Base-by-base conservation (phyloP, 2,888 invertebrate genomes). In the Myopa testacea region DNA sequence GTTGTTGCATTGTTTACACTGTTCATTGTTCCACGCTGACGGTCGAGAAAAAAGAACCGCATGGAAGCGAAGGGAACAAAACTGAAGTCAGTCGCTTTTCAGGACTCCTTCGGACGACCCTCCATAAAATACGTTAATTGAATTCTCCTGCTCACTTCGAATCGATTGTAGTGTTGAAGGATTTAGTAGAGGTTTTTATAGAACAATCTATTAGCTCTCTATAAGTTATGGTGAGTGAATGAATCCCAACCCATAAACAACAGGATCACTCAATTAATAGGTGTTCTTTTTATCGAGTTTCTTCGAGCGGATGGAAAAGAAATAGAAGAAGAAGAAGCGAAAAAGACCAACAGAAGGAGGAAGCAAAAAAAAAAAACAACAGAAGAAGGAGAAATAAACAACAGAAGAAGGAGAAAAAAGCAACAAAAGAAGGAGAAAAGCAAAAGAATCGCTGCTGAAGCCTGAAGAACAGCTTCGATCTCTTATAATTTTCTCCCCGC, bases 61-160 rank as follows among this genome's bases (percentile, higher is more conserved):
- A n/a, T 55, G 14, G 55, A 55, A n/a, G 0, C 26, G 16, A n/a
- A 55, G 6, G 14, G 5, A n/a, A 55, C 16, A n/a, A 55, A n/a
- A 55, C 16, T 55, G 55, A 55, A 55, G 38, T 10, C 37, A 14
- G 4, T 26, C n/a, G 26, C 26, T 37, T 37, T 65, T 4, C 65
- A 37, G 65, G 37, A 34, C 14, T 37, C 38, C 34, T 45, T 6
- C 45, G 10, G 45, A 45, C 52, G 67, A 63, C n/a, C 26, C 19
- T 58, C 69, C 45, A 75, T 75, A 75, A 75, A 75, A 69, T 75
- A 69, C 63, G 75, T 60, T 75, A 75, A 75, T 75, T 75, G 75
- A 75, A 75, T 75, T 75, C 75, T 50, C 58, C 40, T 75, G 74
- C 67, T 75, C 55, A 45, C 52, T 55, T 50, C 10, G n/a, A 67